These are phyloP conservation scores for Carlito syrichta DNA, from an alignment of 2,113 vertebrate species.

Conservation along the genomic window DNA sequence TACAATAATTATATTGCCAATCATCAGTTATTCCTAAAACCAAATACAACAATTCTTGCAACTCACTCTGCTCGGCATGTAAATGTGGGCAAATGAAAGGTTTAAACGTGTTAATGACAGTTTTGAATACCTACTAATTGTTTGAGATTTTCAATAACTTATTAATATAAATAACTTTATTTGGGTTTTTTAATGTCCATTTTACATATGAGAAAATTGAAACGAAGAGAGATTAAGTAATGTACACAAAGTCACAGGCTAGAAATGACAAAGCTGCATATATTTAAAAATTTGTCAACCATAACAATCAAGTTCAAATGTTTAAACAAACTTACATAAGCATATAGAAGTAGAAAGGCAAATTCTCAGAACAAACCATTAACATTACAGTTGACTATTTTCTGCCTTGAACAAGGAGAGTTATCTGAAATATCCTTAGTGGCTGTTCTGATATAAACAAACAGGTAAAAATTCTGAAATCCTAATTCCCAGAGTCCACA, in stretches of 20 bases:
- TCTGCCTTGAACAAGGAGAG: neutral
- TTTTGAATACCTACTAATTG: neutral
- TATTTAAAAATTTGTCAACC: constrained; percentile 13
- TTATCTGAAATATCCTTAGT: constrained; percentile 7
- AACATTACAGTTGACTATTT: neutral
- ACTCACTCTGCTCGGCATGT: neutral
- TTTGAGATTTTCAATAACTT: neutral
- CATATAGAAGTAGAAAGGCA: constrained; percentile 55
- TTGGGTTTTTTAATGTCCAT: neutral
- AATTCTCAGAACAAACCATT: constrained; percentile 9
- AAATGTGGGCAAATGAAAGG: neutral
- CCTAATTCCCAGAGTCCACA: neutral
- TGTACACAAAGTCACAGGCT: neutral
- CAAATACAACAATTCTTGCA: neutral
- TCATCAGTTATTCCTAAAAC: constrained; percentile 53
- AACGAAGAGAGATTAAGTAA: neutral
- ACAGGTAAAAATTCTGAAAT: neutral
- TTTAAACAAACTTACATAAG: constrained; percentile 56
- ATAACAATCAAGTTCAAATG: constrained; percentile 42
- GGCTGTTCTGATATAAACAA: neutral
- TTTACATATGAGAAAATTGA: neutral
- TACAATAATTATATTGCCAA: constrained; percentile 45
- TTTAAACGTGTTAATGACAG: neutral
- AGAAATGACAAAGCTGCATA: neutral
- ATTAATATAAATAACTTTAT: neutral